These are phyloP conservation scores for Salarias fasciatus DNA, from an alignment of 2,797 vertebrate genomes.

Conservation along the genomic window DNA sequence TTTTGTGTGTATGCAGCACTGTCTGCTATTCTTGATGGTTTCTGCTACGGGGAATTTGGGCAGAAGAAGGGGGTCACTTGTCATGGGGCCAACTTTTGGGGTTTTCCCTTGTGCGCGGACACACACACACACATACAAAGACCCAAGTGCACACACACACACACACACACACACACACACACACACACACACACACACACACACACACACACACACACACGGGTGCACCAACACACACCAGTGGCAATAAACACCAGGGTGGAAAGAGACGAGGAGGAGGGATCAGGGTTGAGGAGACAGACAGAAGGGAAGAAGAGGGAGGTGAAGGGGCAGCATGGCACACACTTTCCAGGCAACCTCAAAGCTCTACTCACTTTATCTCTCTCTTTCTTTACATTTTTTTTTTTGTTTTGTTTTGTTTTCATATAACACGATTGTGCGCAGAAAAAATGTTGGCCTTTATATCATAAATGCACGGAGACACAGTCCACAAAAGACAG, in stretches of 20 bases:
- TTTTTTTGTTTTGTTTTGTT: no score
- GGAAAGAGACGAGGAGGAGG: conserved; percentile 33
- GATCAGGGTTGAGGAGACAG: conserved; percentile 58
- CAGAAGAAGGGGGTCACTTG: conserved; percentile 73
- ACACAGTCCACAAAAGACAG: conserved; percentile 29
- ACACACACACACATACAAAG: conserved; percentile 25
- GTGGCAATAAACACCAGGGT: conserved; percentile 67
- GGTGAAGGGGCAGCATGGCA: conserved; percentile 63
- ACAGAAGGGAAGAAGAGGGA: conserved; percentile 41
- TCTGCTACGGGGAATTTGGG: conserved; percentile 52
- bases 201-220: conserved; percentile 46
- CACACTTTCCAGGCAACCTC: conserved; percentile 57
- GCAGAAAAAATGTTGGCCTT: not conserved
- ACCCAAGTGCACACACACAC: no score
- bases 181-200: no score
- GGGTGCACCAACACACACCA: conserved; percentile 54
- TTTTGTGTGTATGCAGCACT: conserved; percentile 37
- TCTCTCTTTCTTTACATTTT: conserved; percentile 5
- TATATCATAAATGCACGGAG: conserved; percentile 33
- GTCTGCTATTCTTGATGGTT: conserved; percentile 75
- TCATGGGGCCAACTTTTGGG: conserved; percentile 79
- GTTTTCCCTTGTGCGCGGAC: conserved; percentile 70
- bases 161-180: no score
- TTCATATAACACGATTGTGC: conserved; percentile 21
- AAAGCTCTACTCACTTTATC: conserved; percentile 35